Evolutionary conservation across 2,888 invertebrate species (phyloP), one percentile per base, ranked within the genome.

Genomic region (Plagiodera versicolora): DNA sequence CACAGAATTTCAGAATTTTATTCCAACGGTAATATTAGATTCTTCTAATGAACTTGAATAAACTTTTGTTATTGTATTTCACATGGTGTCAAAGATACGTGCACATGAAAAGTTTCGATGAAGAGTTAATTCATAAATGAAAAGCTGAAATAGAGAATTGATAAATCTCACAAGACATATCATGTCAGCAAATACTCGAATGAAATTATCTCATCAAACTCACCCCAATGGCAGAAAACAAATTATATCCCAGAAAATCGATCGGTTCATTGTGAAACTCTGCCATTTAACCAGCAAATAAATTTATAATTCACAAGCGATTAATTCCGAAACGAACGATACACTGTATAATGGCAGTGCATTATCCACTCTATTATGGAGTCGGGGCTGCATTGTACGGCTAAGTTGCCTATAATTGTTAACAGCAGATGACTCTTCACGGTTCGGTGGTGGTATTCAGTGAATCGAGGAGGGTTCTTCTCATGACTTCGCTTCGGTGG

Each of bases 381-480:
- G 74, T 72, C 66, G 74, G 76, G 77, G 75, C 73, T 75, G 75
- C 72, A 78, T 79, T 79, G 78, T 79, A 77, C 77, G 76, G 72
- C 79, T 79, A 78, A 77, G 77, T 79, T 78, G 77, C 75, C 78
- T 77, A 77, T 79, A 79, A 79, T 79, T 79, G 79, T 78, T 78
- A 77, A 78, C 77, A 79, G 77, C 77, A 77, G 77, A 75, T 77
- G 78, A 78, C 79, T 77, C 74, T 76, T 75, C 71, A 75, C 69
- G 77, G 72, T 69, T 70, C 71, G 74, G 64, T 72, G 75, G 65
- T 60, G 24, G 54, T 35, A 54, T 20, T 32, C 35, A 35, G 32
- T 48, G 19, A 46, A 20, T 45, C 47, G 39, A 14, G 50, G 49
- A 56, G 39, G 19, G 44, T 35, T 53, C 39, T 39, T 39, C 14